Conservation (phyloP, 2,113 vertebrate genomes). For the Psephotus haematonotus region DNA sequence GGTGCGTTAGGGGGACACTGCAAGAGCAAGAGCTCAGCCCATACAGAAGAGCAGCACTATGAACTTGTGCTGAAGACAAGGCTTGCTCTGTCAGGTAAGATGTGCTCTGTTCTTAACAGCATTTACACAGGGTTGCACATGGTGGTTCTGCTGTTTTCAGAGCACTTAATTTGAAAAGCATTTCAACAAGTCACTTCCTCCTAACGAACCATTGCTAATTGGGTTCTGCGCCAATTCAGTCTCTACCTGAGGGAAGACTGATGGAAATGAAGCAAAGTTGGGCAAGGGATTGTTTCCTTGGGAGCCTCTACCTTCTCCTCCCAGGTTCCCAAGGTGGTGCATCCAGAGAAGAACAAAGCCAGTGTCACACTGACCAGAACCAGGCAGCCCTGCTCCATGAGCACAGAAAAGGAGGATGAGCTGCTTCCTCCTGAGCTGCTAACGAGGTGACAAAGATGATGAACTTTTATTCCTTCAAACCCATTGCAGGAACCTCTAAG, state of each 20-base stretch:
- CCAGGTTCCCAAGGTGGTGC: neutral
- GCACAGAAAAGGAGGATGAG: neutral
- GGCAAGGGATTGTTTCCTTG: neutral
- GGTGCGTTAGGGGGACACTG: neutral
- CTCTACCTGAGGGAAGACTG: neutral
- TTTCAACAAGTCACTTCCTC: neutral
- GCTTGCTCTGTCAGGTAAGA: neutral
- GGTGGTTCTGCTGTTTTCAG: neutral
- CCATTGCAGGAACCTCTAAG: neutral
- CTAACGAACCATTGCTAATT: neutral
- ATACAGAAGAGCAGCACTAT: neutral
- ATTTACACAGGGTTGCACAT: accelerated
- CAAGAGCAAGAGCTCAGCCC: neutral
- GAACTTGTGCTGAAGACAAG: neutral
- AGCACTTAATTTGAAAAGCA: neutral
- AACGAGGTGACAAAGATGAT: neutral
- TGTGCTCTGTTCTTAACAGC: neutral
- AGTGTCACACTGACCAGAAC: neutral
- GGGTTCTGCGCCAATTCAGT: neutral
- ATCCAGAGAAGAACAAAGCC: neutral
- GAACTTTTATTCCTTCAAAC: neutral
- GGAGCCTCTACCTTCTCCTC: neutral
- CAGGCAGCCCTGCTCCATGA: neutral
- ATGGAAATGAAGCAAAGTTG: neutral
- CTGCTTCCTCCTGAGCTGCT: neutral